Evolutionary conservation across 2,888 invertebrate genomes (phyloP), one percentile per base, ranked within the genome.

Genomic region (Lasiommata megera): DNA sequence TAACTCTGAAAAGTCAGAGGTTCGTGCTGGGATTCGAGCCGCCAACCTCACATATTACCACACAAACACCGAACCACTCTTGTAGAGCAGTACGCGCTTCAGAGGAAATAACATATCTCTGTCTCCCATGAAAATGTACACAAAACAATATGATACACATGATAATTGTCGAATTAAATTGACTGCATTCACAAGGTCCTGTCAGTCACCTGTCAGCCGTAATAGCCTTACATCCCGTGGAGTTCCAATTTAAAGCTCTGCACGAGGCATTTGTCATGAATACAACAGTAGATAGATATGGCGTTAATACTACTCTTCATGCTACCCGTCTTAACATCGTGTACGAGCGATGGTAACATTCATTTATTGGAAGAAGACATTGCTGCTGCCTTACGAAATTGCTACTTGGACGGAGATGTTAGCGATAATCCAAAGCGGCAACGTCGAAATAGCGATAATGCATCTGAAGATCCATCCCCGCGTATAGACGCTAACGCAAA

Each of bases 301-400:
- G 55, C 73, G 53, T 58, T 68, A 41, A 16, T 77, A 40, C 59
- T 82, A 1, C 60, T 80, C 6, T 52, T 74, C 2, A 48, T 80
- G 6, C 56, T 84, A n/a, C 79, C 84, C 3, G 68, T 66, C 17
- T 60, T 82, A 29, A 73, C 75, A 1, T 63, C 67, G 36, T 77
- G 80, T 60, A 66, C 82, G 1, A 80, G 84, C 3, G 84, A 88
- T 36, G 88, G 88, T 1, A 91, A 91, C 65, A 83, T 89, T 36
- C 79, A 77, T 31, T 64, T 91, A n/a, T 65, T 91, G 14, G 82
- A 87, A 70, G 80, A 87, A 54, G 89, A 91, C 65, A 74, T 91
- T 16, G 76, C 78, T 0, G 64, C 64, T 0, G 90, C 89, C n/a
- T 64, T 91, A 40, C 77, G 76, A 54, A 62, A 74, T 11, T 91